These are phyloP conservation scores for Sinonovacula constricta DNA, from an alignment of 1,140 invertebrate species.

Conservation along the genomic window DNA sequence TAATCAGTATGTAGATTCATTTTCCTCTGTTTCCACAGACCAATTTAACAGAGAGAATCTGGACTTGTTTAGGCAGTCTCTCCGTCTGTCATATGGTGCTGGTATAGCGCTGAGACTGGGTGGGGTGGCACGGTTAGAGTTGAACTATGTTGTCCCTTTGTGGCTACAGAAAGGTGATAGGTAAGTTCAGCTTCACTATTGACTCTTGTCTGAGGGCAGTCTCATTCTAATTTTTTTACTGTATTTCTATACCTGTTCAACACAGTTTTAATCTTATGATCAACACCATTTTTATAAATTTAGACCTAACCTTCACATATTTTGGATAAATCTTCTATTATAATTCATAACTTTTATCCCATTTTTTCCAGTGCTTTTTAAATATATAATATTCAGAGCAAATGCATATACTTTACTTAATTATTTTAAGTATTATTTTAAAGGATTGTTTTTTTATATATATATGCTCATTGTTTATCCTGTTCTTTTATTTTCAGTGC, in stretches of 20 bases:
- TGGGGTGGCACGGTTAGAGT: conserved; percentile 88
- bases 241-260: not conserved
- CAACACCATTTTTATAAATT: not conserved
- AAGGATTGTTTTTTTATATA: conserved; percentile 13
- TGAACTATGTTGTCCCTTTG: conserved; percentile 90
- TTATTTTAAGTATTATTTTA: not conserved
- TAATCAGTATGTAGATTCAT: not conserved
- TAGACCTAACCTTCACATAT: not conserved
- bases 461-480: not conserved
- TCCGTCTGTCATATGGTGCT: conserved; percentile 67
- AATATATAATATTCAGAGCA: not conserved
- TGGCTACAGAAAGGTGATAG: conserved; percentile 80
- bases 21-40: conserved; percentile 18
- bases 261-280: too few species aligned
- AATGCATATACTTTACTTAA: not conserved
- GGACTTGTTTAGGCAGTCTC: conserved; percentile 22
- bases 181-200: conserved; percentile 53
- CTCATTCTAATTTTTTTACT: not conserved
- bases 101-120: conserved; percentile 83
- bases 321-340: too few species aligned
- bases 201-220: not conserved
- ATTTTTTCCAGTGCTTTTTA: not conserved
- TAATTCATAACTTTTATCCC: not conserved
- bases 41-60: conserved; percentile 38
- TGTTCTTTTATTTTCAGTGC: conserved; percentile 51